A percentile compares a stretch with the other conserved stretches of the same genome.
Evolutionary conservation across 2,113 vertebrate species (phyloP).

Genomic region (Gopherus evgoodei): DNA sequence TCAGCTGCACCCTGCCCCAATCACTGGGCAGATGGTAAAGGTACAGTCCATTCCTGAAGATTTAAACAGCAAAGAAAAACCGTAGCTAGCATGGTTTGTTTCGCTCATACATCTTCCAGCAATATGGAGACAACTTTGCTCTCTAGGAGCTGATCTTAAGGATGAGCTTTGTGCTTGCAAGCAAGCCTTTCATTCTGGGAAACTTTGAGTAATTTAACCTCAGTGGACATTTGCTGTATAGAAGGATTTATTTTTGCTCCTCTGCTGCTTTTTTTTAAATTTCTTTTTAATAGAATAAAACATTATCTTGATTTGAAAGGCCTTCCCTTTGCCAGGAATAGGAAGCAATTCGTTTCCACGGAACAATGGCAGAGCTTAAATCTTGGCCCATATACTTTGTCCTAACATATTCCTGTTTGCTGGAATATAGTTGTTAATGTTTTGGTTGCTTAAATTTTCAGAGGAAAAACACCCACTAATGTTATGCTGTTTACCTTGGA

Average conservation of each 20-base stretch:
- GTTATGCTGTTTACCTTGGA: neutral
- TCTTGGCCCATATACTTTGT: slow-evolving; percentile 42
- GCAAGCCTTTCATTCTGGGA: slow-evolving; percentile 59
- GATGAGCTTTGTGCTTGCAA: slow-evolving; percentile 53
- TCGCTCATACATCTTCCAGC: slow-evolving; percentile 32
- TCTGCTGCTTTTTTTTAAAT: slow-evolving; percentile 41
- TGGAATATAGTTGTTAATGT: neutral
- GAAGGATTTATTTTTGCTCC: slow-evolving; percentile 67
- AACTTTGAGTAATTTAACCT: slow-evolving; percentile 72
- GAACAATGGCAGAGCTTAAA: slow-evolving; percentile 35
- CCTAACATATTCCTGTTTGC: slow-evolving; percentile 26
- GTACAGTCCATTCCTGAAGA: neutral
- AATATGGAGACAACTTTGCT: slow-evolving; percentile 23
- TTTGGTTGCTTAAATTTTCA: slow-evolving; percentile 7
- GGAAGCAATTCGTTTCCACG: slow-evolving; percentile 47
- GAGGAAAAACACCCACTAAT: neutral
- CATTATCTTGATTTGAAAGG: slow-evolving; percentile 52
- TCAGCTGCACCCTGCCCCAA: neutral
- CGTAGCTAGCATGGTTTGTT: slow-evolving; percentile 15
- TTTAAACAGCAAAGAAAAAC: neutral
- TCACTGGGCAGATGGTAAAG: neutral
- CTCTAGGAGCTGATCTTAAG: slow-evolving; percentile 27
- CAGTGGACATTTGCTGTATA: slow-evolving; percentile 30
- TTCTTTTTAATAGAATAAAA: slow-evolving; percentile 53
- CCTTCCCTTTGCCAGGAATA: slow-evolving; percentile 46